Conservation (phyloP, 2,888 invertebrate genomes). For the Lasioglossum lativentre region DNA sequence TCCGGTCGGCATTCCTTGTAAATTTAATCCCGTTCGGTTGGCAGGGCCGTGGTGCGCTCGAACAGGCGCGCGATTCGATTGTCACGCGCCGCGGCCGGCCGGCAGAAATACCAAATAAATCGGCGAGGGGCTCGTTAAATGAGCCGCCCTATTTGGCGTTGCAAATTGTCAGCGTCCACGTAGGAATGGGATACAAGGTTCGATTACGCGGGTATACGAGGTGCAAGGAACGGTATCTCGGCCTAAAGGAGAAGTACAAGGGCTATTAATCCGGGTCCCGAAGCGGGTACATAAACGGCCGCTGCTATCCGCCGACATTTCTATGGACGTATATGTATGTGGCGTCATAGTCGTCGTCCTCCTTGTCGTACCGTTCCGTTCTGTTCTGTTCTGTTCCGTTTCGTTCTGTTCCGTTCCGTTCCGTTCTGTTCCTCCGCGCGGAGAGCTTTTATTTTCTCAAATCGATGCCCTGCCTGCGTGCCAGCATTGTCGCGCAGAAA, state of each 20-base stretch:
- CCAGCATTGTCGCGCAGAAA: slow-evolving; percentile 72
- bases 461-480: slow-evolving; percentile 71
- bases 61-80: slow-evolving; percentile 40
- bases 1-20: slow-evolving; percentile 19
- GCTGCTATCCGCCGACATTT: slow-evolving; percentile 69
- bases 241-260: slow-evolving; percentile 53
- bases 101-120: slow-evolving; percentile 59
- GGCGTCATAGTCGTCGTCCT: slow-evolving; percentile 47
- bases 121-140: slow-evolving; percentile 58
- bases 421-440: slow-evolving; percentile 18
- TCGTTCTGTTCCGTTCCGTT: background rate
- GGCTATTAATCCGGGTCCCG: slow-evolving; percentile 68
- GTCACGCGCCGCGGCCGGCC: slow-evolving; percentile 22
- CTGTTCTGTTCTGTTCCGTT: slow-evolving; percentile 21
- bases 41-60: background rate
- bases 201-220: slow-evolving; percentile 56
- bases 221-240: slow-evolving; percentile 63
- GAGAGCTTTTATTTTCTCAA: slow-evolving; percentile 74
- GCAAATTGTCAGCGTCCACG: slow-evolving; percentile 65
- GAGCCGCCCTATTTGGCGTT: slow-evolving; percentile 57
- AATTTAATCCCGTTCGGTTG: slow-evolving; percentile 20
- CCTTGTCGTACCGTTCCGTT: slow-evolving; percentile 35
- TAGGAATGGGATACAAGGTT: slow-evolving; percentile 60
- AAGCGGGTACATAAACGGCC: slow-evolving; percentile 61
- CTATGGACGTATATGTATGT: slow-evolving; percentile 70